Base-by-base conservation (phyloP, 1,140 invertebrate species). In the Druon quercuslanigerum region DNA sequence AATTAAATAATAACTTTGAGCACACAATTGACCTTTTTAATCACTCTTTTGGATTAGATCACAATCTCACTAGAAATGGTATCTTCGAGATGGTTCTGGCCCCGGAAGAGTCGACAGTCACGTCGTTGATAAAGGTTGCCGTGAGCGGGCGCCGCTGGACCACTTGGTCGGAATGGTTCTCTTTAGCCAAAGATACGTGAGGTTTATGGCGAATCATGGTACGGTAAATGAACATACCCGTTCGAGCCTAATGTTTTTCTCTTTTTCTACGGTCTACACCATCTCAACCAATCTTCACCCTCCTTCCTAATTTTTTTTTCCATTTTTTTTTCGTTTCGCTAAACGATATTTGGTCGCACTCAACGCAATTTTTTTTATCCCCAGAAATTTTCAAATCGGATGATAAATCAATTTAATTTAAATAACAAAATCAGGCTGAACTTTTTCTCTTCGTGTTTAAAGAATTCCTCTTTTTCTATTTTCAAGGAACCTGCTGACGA, bases 151-250 rank as follows among this genome's bases (percentile, higher is more conserved):
- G 79, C 74, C 76, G 77, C 75, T 54, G 75, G 54, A 75, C 75
- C 70, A 33, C 77, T 80, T 66, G 14, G 60, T 66, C 25, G 60
- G 66, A 73, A 81, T 76, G 74, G 76, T 78, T 66, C 81, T 85
- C 83, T 83, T 85, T 82, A 85, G 79, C 81, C 84, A 83, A 85
- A 85, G 84, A 83, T 87, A 89, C 83, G 86, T 85, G 85, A 89
- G 86, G 82, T 87, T 88, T 88, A 88, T 84, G 81, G 86, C 74
- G 79, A 84, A 80, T 75, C 81, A 84, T 79, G 82, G 81, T 86
- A 87, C 85, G 81, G 85, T 88, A 87, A 85, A 84, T 75, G 83
- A 40, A 73, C 75, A 77, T 81, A 78, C 71, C 72, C 79, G 80
- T 83, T 83, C 79, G 50, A 79, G 46, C 52, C 74, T 83, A 81